Evolutionary conservation across 2,888 invertebrate genomes (phyloP).

Genomic region (Caenorhabditis sp.): DNA sequence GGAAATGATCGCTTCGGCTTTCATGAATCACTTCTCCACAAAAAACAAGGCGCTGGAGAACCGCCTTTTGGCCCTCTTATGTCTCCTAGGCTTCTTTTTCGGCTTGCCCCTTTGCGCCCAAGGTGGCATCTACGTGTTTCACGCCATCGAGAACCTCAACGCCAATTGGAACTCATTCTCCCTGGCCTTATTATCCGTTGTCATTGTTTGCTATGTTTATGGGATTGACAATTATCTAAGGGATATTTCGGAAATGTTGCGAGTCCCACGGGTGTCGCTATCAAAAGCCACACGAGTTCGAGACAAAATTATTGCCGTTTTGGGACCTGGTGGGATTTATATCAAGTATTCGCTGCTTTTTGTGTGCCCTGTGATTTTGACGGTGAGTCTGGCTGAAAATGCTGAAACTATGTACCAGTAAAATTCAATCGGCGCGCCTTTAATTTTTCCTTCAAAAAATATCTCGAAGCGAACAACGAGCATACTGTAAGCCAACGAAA

Average conservation of each 20-base stretch:
- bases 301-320: slow-evolving; percentile 30
- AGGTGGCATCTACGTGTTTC: slow-evolving; percentile 69
- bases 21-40: slow-evolving; percentile 63
- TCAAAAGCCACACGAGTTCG: slow-evolving; percentile 38
- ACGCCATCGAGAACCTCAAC: slow-evolving; percentile 68
- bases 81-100: slow-evolving; percentile 61
- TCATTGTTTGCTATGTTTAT: slow-evolving; percentile 65
- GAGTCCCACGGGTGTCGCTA: slow-evolving; percentile 34
- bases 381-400: too few species aligned
- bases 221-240: slow-evolving; percentile 65
- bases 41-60: slow-evolving; percentile 63
- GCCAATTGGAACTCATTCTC: slow-evolving; percentile 69
- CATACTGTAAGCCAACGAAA: too few species aligned
- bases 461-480: too few species aligned
- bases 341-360: slow-evolving; percentile 66
- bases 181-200: slow-evolving; percentile 55
- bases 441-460: too few species aligned
- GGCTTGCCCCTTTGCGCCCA: slow-evolving; percentile 66
- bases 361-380: slow-evolving; percentile 59
- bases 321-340: slow-evolving; percentile 66
- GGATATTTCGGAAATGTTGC: slow-evolving; percentile 59
- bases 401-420: too few species aligned
- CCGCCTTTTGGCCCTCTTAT: slow-evolving; percentile 57
- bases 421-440: too few species aligned
- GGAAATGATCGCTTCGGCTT: slow-evolving; percentile 66